A percentile compares a stretch with the other conserved stretches of the same genome.
phyloP scores from a whole-genome alignment of 2,797 vertebrate species.

The Eleutherodactylus coqui region DNA sequence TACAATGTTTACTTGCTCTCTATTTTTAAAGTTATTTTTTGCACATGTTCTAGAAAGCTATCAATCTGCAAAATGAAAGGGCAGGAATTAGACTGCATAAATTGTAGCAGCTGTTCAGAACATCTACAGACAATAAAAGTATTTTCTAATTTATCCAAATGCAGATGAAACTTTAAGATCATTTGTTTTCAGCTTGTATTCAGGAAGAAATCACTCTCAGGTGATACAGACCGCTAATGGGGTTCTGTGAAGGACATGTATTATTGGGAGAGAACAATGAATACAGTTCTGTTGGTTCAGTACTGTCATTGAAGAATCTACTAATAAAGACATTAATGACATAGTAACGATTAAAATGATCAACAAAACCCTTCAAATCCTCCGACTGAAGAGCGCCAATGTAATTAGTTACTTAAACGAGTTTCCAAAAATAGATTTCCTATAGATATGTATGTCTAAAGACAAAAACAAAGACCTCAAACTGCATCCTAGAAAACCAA shows the following conservation, averaged over 20 bases:
- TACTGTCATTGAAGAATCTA: not conserved
- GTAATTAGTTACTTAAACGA: not conserved
- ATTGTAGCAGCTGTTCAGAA: slow-evolving; percentile 58
- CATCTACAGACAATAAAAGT: slow-evolving; percentile 52
- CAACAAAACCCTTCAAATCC: not conserved
- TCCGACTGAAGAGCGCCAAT: not conserved
- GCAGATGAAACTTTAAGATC: slow-evolving; percentile 51
- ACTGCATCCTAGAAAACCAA: too few relatives aligned
- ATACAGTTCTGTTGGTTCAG: not conserved
- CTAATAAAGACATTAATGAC: not conserved
- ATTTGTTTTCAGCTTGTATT: not conserved
- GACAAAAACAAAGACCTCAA: too few relatives aligned
- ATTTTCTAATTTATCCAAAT: slow-evolving; percentile 58
- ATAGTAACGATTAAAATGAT: not conserved
- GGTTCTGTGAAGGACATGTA: not conserved
- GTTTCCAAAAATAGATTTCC: not conserved
- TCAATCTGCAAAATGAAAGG: slow-evolving; percentile 54
- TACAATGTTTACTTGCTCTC: slow-evolving; percentile 23
- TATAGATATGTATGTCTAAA: not conserved
- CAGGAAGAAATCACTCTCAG: not conserved
- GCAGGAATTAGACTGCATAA: slow-evolving; percentile 43
- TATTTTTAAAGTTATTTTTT: slow-evolving; percentile 44
- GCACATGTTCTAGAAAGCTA: slow-evolving; percentile 39
- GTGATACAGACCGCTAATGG: slow-evolving; percentile 2
- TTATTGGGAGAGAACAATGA: not conserved